Base-by-base conservation (phyloP, 2,888 invertebrate species). In the Sminthurinus aureus region DNA sequence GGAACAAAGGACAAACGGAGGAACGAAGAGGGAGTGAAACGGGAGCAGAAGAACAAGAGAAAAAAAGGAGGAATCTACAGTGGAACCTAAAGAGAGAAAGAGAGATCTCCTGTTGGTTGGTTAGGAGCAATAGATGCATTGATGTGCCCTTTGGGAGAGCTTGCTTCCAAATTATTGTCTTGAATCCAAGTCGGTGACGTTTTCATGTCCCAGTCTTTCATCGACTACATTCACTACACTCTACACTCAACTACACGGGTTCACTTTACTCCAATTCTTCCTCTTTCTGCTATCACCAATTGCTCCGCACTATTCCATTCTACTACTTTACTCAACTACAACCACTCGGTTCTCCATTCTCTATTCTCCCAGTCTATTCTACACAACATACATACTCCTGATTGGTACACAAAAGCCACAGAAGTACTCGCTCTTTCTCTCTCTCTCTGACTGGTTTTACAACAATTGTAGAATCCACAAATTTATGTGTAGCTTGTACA, bases 101-200 rank as follows among this genome's bases (percentile, higher is more conserved):
- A n/a, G n/a, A 80, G 85, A 85, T 85, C 84, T 85, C 38, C 38
- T 38, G 38, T 6, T 38, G 38, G 3, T 38, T 6, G 85, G 85
- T 85, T 85, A 84, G 78, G 22, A 79, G 71, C 38, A 87, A 85
- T 83, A 86, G 85, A 86, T 83, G 83, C 85, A 84, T 86, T 88
- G 87, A 88, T 88, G 86, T 87, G 85, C 71, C 86, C 83, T 87
- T 64, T 85, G 88, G 87, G 88, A 88, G 85, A 87, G 85, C 88
- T 88, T 88, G 88, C 87, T 88, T 87, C 88, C 83, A 87, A 87
- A 88, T 88, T 88, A 88, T 88, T 88, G 88, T 88, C 88, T 88
- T 86, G 85, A 86, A 85, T 85, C 85, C 83, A 85, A 85, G 85
- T 87, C 87, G 86, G 87, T 88, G 88, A 88, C 88, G 86, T 88